Conservation (phyloP, 92 coral and sea anemone genomes). For the Parazoanthus darwini region DNA sequence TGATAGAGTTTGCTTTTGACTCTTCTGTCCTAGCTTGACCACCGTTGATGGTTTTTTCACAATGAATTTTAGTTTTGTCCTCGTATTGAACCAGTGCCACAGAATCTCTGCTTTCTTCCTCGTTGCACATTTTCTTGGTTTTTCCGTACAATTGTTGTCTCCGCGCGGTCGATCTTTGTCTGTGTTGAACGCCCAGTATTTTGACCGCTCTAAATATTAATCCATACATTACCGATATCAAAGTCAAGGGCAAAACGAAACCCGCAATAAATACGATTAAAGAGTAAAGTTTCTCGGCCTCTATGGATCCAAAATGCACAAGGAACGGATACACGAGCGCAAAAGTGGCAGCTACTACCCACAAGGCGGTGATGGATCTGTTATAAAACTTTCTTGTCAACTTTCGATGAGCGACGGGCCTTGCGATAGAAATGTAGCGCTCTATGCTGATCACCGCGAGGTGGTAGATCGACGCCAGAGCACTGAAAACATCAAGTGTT, state of each 20-base stretch:
- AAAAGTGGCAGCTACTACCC: slow-evolving; percentile 16
- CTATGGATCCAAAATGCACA: slow-evolving; percentile 19
- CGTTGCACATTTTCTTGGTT: neutral
- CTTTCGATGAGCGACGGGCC: slow-evolving; percentile 19
- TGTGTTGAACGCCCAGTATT: neutral
- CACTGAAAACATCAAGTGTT: slow-evolving; percentile 36
- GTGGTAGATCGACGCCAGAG: slow-evolving; percentile 39
- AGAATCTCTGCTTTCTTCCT: neutral
- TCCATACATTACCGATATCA: slow-evolving; percentile 31
- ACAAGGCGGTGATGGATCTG: slow-evolving; percentile 16
- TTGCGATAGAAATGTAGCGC: slow-evolving; percentile 20
- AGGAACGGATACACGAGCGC: slow-evolving; percentile 30
- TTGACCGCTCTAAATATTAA: slow-evolving; percentile 29
- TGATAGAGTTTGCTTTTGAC: neutral
- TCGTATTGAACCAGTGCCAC: neutral
- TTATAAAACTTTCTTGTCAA: slow-evolving; percentile 39
- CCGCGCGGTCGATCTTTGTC: neutral
- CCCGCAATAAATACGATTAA: slow-evolving; percentile 16
- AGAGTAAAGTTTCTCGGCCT: slow-evolving; percentile 29
- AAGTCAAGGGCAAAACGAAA: slow-evolving; percentile 20
- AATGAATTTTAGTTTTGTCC: neutral
- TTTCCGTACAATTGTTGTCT: neutral
- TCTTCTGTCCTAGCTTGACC: too few species aligned
- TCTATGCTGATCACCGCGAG: slow-evolving; percentile 28
- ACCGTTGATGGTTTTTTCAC: neutral